These are phyloP conservation scores for Stegostoma tigrinum DNA, from an alignment of 2,113 vertebrate species.

Conservation along the genomic window DNA sequence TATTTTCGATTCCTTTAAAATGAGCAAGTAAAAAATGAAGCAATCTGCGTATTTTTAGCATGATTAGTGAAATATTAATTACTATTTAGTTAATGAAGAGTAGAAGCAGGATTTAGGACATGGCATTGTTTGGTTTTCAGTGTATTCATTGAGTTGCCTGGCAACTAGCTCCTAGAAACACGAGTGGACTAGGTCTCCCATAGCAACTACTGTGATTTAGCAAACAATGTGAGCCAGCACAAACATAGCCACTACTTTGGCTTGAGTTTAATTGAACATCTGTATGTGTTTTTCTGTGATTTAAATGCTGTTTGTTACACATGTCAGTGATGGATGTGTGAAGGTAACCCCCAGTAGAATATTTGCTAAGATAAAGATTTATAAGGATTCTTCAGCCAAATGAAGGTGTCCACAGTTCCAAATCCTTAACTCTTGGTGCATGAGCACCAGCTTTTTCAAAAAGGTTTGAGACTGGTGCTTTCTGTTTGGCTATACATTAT, in stretches of 20 bases:
- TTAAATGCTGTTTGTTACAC: constrained; percentile 43
- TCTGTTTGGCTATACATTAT: not conserved
- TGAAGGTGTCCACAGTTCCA: not conserved
- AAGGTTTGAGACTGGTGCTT: not conserved
- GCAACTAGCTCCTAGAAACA: constrained; percentile 83
- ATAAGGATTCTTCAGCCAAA: not conserved
- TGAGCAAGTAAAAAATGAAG: not conserved
- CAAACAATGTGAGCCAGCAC: constrained; percentile 83
- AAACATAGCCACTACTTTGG: constrained; percentile 68
- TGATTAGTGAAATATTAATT: constrained; percentile 6
- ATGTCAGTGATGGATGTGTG: constrained; percentile 50
- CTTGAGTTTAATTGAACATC: constrained; percentile 80
- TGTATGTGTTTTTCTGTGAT: constrained; percentile 78
- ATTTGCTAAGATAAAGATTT: not conserved
- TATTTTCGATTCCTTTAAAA: not conserved
- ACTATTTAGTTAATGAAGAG: constrained; percentile 75
- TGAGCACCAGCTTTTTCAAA: not conserved
- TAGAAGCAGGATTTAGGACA: constrained; percentile 70
- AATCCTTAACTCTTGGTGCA: not conserved
- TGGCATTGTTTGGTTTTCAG: constrained; percentile 98
- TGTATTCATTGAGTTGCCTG: constrained; percentile 77
- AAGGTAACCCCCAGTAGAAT: not conserved
- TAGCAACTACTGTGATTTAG: constrained; percentile 89
- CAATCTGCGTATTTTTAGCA: not conserved
- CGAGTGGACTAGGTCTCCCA: constrained; percentile 78